Evolutionary conservation across 2,888 invertebrate genomes (phyloP).

Genomic region (Dicyrtomina minuta): DNA sequence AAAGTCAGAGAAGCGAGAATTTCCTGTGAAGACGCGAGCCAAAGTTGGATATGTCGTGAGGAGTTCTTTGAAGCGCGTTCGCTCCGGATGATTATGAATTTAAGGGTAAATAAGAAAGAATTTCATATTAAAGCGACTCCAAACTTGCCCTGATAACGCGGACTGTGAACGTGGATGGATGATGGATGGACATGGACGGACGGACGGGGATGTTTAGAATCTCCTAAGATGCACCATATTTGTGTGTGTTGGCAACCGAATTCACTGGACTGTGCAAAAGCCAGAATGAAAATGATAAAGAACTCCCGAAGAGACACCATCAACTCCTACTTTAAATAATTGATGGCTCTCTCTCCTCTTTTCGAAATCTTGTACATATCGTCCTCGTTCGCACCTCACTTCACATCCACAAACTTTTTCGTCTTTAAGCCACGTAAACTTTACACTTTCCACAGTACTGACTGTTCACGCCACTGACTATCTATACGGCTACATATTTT

Average conservation of each 20-base stretch:
- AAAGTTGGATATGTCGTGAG: conserved; percentile 25
- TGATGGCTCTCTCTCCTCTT: conserved; percentile 22
- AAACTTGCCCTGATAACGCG: not conserved
- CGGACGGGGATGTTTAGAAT: not conserved
- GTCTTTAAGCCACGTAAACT: too few species aligned
- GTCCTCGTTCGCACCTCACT: not conserved
- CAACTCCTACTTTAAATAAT: conserved; percentile 36
- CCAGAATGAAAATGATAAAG: conserved; percentile 15
- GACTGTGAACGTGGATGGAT: not conserved
- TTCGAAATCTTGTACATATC: conserved; percentile 21
- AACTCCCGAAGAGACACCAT: conserved; percentile 29
- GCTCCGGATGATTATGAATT: conserved; percentile 43
- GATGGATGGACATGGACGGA: conserved; percentile 2
- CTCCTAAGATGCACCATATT: conserved; percentile 1
- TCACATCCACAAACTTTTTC: too few species aligned
- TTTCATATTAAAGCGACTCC: not conserved
- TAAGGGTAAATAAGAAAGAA: conserved; percentile 15
- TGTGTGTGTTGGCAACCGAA: conserved; percentile 15
- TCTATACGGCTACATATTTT: too few species aligned
- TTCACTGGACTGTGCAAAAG: conserved; percentile 21
- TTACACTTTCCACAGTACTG: too few species aligned
- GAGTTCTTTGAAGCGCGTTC: conserved; percentile 37
- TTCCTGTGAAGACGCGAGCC: conserved; percentile 38
- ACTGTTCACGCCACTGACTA: too few species aligned
- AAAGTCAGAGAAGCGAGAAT: conserved; percentile 19